Percentiles rank a stretch among this genome's conserved stretches.
Evolutionary conservation across 2,888 invertebrate species (phyloP).

Genomic region (Aphodius granarius): DNA sequence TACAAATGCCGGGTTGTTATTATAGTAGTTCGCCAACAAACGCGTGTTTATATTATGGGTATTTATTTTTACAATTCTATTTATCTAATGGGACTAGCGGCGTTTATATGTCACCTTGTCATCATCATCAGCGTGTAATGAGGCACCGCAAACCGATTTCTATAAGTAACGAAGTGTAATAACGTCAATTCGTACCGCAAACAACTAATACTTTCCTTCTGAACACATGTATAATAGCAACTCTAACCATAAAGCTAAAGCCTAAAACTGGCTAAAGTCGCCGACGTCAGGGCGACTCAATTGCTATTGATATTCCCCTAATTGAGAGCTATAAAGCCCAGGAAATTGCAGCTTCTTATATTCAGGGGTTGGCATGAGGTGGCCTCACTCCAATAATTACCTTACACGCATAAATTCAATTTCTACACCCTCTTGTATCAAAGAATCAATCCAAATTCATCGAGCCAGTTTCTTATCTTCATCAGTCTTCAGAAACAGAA

Average conservation of each 20-base stretch:
- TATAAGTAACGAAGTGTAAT: background rate
- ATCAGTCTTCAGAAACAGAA: no score
- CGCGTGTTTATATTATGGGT: background rate
- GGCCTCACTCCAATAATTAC: background rate
- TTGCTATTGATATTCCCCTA: slow-evolving; percentile 12
- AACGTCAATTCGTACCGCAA: background rate
- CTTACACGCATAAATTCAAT: background rate
- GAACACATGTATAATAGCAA: background rate
- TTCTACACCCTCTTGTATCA: background rate
- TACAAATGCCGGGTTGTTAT: background rate
- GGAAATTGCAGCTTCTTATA: slow-evolving; percentile 8
- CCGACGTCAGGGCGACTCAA: background rate
- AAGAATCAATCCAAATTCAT: no score
- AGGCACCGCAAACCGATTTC: background rate
- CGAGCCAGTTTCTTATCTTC: no score
- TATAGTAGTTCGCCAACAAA: background rate
- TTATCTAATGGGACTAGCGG: background rate
- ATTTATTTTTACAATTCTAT: background rate
- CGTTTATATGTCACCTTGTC: background rate
- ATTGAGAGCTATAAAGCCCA: slow-evolving; percentile 3
- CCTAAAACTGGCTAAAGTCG: background rate
- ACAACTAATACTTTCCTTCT: background rate
- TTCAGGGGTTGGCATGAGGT: background rate
- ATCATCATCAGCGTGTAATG: background rate
- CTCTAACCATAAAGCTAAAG: background rate